These are phyloP conservation scores for Nematostella vectensis DNA, from an alignment of 92 coral and sea anemone genomes.

Conservation along the genomic window DNA sequence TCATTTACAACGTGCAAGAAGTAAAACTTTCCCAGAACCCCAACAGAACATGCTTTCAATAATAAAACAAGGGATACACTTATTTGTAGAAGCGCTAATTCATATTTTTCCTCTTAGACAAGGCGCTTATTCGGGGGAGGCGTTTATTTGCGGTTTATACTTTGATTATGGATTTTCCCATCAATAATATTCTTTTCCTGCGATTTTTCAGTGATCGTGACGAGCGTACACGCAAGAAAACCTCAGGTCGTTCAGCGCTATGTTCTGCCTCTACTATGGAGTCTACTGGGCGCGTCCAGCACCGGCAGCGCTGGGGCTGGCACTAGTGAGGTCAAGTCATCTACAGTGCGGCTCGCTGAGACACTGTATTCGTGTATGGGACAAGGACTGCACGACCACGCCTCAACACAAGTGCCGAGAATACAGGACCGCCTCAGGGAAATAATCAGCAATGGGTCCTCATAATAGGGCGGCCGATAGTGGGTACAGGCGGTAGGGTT, in stretches of 20 bases:
- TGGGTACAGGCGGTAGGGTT: too few species aligned
- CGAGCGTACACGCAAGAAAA: slow-evolving; percentile 70
- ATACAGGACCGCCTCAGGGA: slow-evolving; percentile 69
- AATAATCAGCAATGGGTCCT: slow-evolving; percentile 32
- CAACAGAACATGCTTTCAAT: too few species aligned
- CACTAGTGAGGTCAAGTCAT: slow-evolving; percentile 46
- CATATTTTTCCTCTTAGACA: too few species aligned
- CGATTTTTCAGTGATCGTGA: slow-evolving; percentile 75
- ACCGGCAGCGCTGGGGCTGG: slow-evolving; percentile 73
- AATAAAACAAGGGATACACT: too few species aligned
- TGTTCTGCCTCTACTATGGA: slow-evolving; percentile 87
- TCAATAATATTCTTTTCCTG: too few species aligned
- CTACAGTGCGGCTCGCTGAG: slow-evolving; percentile 40
- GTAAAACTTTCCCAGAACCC: too few species aligned
- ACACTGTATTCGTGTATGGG: slow-evolving; percentile 88
- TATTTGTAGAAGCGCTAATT: too few species aligned
- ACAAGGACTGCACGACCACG: slow-evolving; percentile 52
- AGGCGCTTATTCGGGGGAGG: too few species aligned
- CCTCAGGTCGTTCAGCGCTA: slow-evolving; percentile 72
- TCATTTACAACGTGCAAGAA: too few species aligned
- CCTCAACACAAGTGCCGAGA: slow-evolving; percentile 65
- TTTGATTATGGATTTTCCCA: too few species aligned
- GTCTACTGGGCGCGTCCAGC: slow-evolving; percentile 67
- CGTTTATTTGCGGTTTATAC: too few species aligned
- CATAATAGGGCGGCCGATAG: too few species aligned